A percentile compares a stretch with the other conserved stretches of the same genome.
Conservation (phyloP, 2,888 invertebrate genomes). For the Cybosia mesomella region DNA sequence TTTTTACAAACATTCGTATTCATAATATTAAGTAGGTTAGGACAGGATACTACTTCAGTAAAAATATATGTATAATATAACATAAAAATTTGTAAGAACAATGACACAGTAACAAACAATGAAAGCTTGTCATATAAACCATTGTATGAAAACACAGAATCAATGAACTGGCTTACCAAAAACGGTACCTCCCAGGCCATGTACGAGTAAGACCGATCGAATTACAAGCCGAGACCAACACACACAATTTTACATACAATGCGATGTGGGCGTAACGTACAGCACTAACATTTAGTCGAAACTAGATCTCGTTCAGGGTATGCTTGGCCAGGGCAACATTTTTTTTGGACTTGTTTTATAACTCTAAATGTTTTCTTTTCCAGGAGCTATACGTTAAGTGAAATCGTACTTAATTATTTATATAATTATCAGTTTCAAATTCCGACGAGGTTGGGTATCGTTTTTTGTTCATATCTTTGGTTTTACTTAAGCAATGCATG, state of each 20-base stretch:
- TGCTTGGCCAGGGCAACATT: constrained; percentile 23
- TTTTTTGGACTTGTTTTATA: neutral
- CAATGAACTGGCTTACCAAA: constrained; percentile 63
- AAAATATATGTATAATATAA: no score
- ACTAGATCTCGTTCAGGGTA: constrained; percentile 53
- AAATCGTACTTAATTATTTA: no score
- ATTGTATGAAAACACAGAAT: constrained; percentile 43
- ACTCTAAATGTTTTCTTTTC: neutral
- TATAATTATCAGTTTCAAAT: no score
- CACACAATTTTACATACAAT: constrained; percentile 79
- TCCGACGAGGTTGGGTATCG: no score
- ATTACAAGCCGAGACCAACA: constrained; percentile 58
- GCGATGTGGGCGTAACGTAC: constrained; percentile 68
- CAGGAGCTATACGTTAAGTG: no score
- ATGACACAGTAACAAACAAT: constrained; percentile 29
- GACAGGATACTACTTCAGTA: neutral
- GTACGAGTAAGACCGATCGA: constrained; percentile 70
- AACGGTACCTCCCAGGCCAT: constrained; percentile 75
- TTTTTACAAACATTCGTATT: no score
- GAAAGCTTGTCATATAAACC: constrained; percentile 36
- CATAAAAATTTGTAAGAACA: neutral
- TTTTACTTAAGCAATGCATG: no score
- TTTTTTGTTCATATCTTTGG: no score
- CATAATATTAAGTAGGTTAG: neutral
- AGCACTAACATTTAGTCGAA: constrained; percentile 39